Percentiles rank a stretch among this genome's conserved stretches.
phyloP scores from a whole-genome alignment of 2,113 vertebrate species.

The Egretta garzetta region DNA sequence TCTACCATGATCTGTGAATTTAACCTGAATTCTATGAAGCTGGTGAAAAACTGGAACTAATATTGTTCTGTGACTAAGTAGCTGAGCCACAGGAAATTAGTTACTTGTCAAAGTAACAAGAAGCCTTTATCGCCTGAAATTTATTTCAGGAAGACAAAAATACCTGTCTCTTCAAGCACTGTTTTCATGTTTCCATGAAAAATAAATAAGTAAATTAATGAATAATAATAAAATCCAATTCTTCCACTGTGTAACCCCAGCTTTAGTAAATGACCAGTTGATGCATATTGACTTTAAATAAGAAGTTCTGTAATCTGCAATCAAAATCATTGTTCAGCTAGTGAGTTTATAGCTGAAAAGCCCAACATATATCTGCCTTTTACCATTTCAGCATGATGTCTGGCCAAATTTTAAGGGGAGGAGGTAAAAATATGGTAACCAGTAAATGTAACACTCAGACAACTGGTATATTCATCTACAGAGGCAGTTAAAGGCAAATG shows the following conservation, averaged over 20 bases:
- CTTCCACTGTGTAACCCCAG: background rate
- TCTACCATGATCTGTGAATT: background rate
- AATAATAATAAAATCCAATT: background rate
- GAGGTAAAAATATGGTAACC: background rate
- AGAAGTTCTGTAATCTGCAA: background rate
- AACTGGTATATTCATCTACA: background rate
- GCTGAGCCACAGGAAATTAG: background rate
- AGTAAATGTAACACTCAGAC: background rate
- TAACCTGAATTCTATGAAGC: background rate
- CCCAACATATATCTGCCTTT: background rate
- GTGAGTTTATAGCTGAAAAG: background rate
- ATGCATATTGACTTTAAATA: background rate
- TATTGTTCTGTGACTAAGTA: background rate
- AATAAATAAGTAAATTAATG: background rate
- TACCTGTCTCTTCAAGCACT: accelerated
- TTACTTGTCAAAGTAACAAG: background rate
- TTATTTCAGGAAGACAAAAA: accelerated
- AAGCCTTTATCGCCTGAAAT: background rate
- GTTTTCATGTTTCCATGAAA: background rate
- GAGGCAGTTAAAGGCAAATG: background rate
- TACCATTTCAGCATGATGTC: background rate
- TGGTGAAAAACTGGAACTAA: background rate
- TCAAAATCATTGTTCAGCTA: background rate
- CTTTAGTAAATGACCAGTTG: background rate
- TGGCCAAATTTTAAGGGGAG: background rate